Conservation (phyloP, 2,888 invertebrate genomes). For the Caenorhabditis macrosperma region DNA sequence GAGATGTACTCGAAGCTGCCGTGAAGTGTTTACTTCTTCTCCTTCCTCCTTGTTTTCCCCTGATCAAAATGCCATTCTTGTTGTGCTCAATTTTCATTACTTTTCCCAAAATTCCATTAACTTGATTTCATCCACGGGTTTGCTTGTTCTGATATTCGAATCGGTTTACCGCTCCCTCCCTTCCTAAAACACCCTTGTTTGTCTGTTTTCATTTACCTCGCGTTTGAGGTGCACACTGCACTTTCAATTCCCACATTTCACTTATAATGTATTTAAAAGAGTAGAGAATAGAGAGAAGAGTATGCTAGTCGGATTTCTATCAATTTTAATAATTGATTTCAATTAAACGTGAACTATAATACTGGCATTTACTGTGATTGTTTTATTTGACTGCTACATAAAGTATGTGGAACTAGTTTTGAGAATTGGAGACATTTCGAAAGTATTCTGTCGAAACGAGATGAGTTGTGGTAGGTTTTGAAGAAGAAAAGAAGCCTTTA, state of each 20-base stretch:
- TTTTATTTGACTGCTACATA: slow-evolving; percentile 39
- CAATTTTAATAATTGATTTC: slow-evolving; percentile 30
- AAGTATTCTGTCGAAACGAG: neutral
- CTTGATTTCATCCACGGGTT: slow-evolving; percentile 55
- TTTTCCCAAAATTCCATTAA: slow-evolving; percentile 37
- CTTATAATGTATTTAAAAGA: slow-evolving; percentile 43
- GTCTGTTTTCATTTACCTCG: slow-evolving; percentile 10
- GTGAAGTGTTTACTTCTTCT: slow-evolving; percentile 10
- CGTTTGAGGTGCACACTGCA: neutral
- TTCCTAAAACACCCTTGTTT: neutral
- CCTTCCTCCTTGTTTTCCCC: neutral
- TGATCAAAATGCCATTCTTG: slow-evolving; percentile 7
- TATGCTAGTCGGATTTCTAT: slow-evolving; percentile 1
- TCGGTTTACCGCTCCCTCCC: slow-evolving; percentile 13
- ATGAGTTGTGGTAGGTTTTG: slow-evolving; percentile 10
- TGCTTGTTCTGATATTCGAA: slow-evolving; percentile 26
- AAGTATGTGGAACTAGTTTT: neutral
- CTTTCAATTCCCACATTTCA: neutral
- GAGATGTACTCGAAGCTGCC: slow-evolving; percentile 72
- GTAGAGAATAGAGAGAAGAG: neutral
- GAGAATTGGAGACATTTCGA: neutral
- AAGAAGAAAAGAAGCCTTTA: neutral
- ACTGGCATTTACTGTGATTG: slow-evolving; percentile 60
- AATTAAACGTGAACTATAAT: slow-evolving; percentile 31
- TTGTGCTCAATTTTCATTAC: slow-evolving; percentile 29